Conservation (phyloP, 2,113 vertebrate genomes). For the Psettodes erumei region DNA sequence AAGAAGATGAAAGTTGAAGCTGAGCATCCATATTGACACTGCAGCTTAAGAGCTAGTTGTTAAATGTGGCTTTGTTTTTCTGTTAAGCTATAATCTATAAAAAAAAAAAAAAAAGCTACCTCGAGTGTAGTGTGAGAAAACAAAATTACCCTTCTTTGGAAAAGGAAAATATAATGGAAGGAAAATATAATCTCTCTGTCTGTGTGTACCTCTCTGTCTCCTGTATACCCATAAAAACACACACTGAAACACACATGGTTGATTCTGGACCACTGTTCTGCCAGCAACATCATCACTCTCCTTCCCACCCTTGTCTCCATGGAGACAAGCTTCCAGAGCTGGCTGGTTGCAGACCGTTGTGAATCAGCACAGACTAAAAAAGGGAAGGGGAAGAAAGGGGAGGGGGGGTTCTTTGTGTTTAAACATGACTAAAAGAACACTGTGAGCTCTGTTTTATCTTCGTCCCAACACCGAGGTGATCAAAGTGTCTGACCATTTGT, state of each 20-base stretch:
- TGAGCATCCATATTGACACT: neutral
- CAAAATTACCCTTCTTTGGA: slow-evolving; percentile 45
- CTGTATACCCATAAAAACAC: slow-evolving; percentile 51
- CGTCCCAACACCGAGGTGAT: slow-evolving; percentile 37
- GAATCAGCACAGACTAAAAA: slow-evolving; percentile 79
- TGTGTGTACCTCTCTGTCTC: slow-evolving; percentile 45
- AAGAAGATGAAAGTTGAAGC: neutral
- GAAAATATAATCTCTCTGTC: slow-evolving; percentile 26
- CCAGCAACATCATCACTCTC: slow-evolving; percentile 79
- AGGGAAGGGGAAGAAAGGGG: slow-evolving; percentile 31
- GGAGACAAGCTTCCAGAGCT: slow-evolving; percentile 79
- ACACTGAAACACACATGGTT: slow-evolving; percentile 65
- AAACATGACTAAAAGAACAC: slow-evolving; percentile 67
- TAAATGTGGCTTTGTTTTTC: too few relatives aligned
- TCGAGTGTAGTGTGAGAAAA: slow-evolving; percentile 20
- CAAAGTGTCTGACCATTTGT: slow-evolving; percentile 23
- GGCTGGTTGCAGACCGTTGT: slow-evolving; percentile 77
- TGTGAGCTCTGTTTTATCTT: slow-evolving; percentile 48
- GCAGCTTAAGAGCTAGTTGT: neutral
- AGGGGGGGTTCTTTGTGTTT: slow-evolving; percentile 65
- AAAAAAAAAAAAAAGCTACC: slow-evolving; percentile 23
- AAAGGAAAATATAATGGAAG: too few relatives aligned
- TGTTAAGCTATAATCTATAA: too few relatives aligned
- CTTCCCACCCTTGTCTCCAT: slow-evolving; percentile 82
- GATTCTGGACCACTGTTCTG: slow-evolving; percentile 73